phyloP scores from a whole-genome alignment of 2,797 vertebrate species.

The Rhodeus uyekii region DNA sequence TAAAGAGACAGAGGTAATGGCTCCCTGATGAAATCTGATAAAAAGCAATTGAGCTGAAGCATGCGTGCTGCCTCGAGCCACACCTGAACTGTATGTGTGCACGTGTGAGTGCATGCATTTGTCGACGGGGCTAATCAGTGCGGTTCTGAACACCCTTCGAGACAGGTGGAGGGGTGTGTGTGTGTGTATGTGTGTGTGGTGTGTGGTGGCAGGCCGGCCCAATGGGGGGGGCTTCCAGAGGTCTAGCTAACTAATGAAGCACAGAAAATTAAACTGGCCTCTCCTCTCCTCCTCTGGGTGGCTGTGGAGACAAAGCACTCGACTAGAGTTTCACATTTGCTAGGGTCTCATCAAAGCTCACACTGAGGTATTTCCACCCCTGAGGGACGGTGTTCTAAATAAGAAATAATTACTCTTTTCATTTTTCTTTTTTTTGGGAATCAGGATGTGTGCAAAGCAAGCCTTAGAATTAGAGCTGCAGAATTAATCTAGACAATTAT shows the following conservation, averaged over 20 bases:
- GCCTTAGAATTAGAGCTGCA: neutral
- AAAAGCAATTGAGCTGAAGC: slow-evolving; percentile 60
- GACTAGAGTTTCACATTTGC: slow-evolving; percentile 60
- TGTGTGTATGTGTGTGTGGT: slow-evolving; percentile 28
- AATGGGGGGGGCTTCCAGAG: slow-evolving; percentile 52
- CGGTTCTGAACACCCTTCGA: slow-evolving; percentile 44
- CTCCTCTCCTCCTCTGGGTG: slow-evolving; percentile 49
- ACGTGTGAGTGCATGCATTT: slow-evolving; percentile 48
- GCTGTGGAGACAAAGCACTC: slow-evolving; percentile 56
- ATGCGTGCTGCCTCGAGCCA: slow-evolving; percentile 55
- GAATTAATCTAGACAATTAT: neutral
- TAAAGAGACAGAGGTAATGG: slow-evolving; percentile 53
- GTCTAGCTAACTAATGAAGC: slow-evolving; percentile 61
- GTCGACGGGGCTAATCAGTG: slow-evolving; percentile 49
- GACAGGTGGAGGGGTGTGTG: slow-evolving; percentile 45
- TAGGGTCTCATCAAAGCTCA: slow-evolving; percentile 56
- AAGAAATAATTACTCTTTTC: slow-evolving; percentile 63
- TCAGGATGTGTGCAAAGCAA: slow-evolving; percentile 6
- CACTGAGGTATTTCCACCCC: slow-evolving; percentile 49
- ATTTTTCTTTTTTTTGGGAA: slow-evolving; percentile 48
- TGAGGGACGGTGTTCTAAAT: slow-evolving; percentile 55
- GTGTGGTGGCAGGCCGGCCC: slow-evolving; percentile 32
- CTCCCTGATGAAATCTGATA: slow-evolving; percentile 61
- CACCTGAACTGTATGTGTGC: slow-evolving; percentile 55
- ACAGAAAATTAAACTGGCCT: slow-evolving; percentile 58